Conservation (phyloP, 92 coral and sea anemone genomes). For the Zoanthus gigantus region DNA sequence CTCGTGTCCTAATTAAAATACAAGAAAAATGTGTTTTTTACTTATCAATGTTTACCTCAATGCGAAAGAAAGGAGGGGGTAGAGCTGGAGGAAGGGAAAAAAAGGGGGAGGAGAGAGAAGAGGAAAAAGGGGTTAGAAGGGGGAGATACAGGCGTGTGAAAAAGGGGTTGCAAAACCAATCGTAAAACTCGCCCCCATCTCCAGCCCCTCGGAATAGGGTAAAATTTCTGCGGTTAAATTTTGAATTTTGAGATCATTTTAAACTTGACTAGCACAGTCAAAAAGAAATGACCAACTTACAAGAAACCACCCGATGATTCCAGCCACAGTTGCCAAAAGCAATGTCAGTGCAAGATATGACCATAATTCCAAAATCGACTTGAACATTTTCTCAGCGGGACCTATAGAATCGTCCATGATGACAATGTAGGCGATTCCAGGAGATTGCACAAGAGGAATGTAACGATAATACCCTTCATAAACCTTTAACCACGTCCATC, state of each 20-base stretch:
- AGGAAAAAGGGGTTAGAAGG: too few relatives aligned
- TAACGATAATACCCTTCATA: conserved; percentile 66
- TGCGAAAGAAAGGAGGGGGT: too few relatives aligned
- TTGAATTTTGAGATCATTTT: background rate
- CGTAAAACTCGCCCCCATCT: too few relatives aligned
- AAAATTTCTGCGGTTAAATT: background rate
- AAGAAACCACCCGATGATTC: conserved; percentile 76
- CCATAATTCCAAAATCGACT: conserved; percentile 65
- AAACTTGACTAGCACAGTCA: background rate
- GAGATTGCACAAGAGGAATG: conserved; percentile 79
- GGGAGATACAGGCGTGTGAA: too few relatives aligned
- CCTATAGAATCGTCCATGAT: conserved; percentile 58
- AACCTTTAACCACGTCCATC: conserved; percentile 76
- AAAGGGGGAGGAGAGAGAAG: too few relatives aligned
- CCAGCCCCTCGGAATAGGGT: too few relatives aligned
- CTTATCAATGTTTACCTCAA: too few relatives aligned
- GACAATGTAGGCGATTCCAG: conserved; percentile 82
- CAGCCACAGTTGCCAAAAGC: conserved; percentile 71
- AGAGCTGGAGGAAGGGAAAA: too few relatives aligned
- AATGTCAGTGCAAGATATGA: conserved; percentile 69
- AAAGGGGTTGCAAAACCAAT: too few relatives aligned
- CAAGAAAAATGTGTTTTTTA: background rate
- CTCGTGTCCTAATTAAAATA: conserved; percentile 31
- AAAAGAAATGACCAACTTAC: conserved; percentile 52
- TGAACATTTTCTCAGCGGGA: conserved; percentile 61